These are phyloP conservation scores for Psettodes erumei DNA, from an alignment of 2,113 vertebrate genomes.

Conservation along the genomic window DNA sequence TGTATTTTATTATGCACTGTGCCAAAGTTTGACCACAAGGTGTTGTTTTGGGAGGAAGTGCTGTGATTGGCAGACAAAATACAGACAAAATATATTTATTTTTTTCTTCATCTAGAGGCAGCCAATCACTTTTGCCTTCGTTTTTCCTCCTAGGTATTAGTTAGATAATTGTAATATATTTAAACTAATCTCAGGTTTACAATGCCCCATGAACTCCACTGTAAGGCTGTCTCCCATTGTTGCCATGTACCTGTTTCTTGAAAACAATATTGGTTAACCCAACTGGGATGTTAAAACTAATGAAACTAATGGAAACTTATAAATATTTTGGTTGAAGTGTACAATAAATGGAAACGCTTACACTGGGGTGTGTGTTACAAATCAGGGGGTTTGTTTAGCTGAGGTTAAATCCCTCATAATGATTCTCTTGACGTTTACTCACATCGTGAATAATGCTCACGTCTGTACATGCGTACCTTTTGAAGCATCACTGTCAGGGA, in stretches of 20 bases:
- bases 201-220: not conserved
- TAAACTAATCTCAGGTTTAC: not conserved
- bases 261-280: not conserved
- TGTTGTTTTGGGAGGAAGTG: slow-evolving; percentile 6
- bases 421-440: not conserved
- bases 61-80: slow-evolving; percentile 1
- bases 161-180: not conserved
- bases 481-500: not conserved
- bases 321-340: not conserved
- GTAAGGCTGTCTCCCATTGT: not conserved
- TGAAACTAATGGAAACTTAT: not conserved
- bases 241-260: not conserved
- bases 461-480: not conserved
- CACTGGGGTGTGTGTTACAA: no score
- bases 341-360: not conserved
- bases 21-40: no score
- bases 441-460: not conserved
- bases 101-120: not conserved
- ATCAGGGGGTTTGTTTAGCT: not conserved
- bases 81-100: not conserved
- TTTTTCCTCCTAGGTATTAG: not conserved
- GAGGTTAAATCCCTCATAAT: not conserved
- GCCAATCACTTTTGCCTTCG: not conserved
- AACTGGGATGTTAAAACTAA: not conserved
- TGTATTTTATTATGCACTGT: slow-evolving; percentile 3